phyloP scores from a whole-genome alignment of 1,140 invertebrate species.

The Drosophila virilis region DNA sequence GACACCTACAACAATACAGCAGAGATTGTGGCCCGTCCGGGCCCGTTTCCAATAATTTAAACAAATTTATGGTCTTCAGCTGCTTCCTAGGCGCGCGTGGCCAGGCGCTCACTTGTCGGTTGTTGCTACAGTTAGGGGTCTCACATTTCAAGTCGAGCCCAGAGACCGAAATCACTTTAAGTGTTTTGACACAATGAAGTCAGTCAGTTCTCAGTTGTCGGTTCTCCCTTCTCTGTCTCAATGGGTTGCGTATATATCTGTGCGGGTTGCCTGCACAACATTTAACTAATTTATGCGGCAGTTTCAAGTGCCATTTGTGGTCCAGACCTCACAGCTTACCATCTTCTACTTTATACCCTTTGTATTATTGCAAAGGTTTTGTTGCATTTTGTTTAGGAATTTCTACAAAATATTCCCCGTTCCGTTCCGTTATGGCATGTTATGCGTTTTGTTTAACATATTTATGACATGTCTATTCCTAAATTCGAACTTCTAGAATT shows the following conservation, averaged over 20 bases:
- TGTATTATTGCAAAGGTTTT: constrained; percentile 70
- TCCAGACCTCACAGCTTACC: constrained; percentile 58
- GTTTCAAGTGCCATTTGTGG: constrained; percentile 76
- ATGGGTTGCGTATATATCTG: constrained; percentile 3
- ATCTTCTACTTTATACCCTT: constrained; percentile 6
- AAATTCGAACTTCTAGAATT: constrained; percentile 37
- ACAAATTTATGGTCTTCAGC: constrained; percentile 64
- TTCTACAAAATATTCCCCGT: constrained; percentile 35
- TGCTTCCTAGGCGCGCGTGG: constrained; percentile 54
- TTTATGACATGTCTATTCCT: constrained; percentile 57
- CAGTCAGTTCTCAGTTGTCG: constrained; percentile 46
- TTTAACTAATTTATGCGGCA: constrained; percentile 75
- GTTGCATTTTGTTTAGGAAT: constrained; percentile 71
- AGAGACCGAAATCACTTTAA: constrained; percentile 68
- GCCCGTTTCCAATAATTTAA: constrained; percentile 69
- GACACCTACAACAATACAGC: constrained; percentile 63
- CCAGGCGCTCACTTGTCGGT: constrained; percentile 44
- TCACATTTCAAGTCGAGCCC: constrained; percentile 52
- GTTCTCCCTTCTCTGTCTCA: constrained; percentile 8
- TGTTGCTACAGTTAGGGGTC: constrained; percentile 19
- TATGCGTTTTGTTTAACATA: constrained; percentile 75
- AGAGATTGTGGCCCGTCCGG: constrained; percentile 25
- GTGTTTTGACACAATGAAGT: constrained; percentile 77
- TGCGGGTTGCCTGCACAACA: constrained; percentile 66
- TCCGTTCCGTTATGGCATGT: constrained; percentile 55